Base-by-base conservation (phyloP, 2,797 vertebrate species). In the Hippocampus kuda region DNA sequence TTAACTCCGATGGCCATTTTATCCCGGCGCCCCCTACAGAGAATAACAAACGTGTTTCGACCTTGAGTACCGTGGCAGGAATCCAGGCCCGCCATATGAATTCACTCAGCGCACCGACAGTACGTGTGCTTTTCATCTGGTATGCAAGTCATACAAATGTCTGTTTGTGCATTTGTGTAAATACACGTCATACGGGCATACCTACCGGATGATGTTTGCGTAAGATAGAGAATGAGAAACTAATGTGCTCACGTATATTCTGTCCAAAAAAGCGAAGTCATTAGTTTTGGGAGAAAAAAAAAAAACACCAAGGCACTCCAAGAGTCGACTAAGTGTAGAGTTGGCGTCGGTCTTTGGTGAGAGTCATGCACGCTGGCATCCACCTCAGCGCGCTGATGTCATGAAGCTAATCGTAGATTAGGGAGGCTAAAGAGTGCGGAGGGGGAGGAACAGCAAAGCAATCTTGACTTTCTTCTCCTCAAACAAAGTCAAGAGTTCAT, bases 31-130 rank as follows among this genome's bases (percentile, higher is more conserved):
- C 75, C 70, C 72, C 88, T 89, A 72, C 76, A 85, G 27, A 46
- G 22, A 80, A 80, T 86, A 83, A 84, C 71, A 89, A 84, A 87
- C 84, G 82, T 57, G 59, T 78, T 85, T 67, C 71, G 85, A 82
- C 76, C 76, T 78, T 66, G 71, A 82, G 80, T 68, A 66, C 79
- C 67, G 83, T 70, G 72, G 77, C 85, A 82, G 80, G 67, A 20
- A 77, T 85, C 83, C 72, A 51, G 62, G 78, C 83, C 84, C 83
- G 85, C 85, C 88, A 90, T 84, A 82, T 86, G 84, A 88, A 78
- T 70, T 80, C 76, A 77, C 71, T 83, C 81, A 70, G 73, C 49
- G 73, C 49, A 48, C 24, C 27, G 30, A 34, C 38, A 10, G 34
- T 48, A 66, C n/a, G 64, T 24, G 51, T 54, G 68, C 27, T 46